Percentiles rank a stretch among this genome's conserved stretches.
Conservation (phyloP, 2,797 vertebrate genomes). For the Dendrocincla tyrannina region DNA sequence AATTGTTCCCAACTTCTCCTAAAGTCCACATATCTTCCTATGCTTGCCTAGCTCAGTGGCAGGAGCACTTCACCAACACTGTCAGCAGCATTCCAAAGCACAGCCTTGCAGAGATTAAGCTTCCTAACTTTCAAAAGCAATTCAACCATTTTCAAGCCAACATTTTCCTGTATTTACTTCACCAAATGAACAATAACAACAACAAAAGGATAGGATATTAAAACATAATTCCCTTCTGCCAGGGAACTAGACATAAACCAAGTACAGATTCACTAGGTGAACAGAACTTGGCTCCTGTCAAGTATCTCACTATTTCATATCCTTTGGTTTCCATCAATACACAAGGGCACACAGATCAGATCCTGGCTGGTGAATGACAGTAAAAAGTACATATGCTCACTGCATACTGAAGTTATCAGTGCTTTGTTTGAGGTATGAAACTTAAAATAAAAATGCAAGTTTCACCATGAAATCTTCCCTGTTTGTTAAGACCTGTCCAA, state of each 20-base stretch:
- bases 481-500: background rate
- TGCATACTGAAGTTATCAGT: background rate
- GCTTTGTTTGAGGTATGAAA: background rate
- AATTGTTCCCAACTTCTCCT: background rate
- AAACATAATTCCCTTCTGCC: background rate
- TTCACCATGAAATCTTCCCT: background rate
- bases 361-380: background rate
- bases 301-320: background rate
- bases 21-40: background rate
- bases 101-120: background rate
- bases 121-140: background rate
- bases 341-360: background rate
- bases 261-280: background rate
- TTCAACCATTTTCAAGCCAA: background rate
- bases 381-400: background rate
- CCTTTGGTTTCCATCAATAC: background rate
- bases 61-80: background rate
- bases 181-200: background rate
- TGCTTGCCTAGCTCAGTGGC: background rate
- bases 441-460: background rate
- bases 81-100: background rate
- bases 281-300: background rate
- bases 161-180: background rate
- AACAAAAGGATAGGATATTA: background rate
- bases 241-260: background rate